Conservation (phyloP, 2,113 vertebrate species). For the Tringa solitaria region DNA sequence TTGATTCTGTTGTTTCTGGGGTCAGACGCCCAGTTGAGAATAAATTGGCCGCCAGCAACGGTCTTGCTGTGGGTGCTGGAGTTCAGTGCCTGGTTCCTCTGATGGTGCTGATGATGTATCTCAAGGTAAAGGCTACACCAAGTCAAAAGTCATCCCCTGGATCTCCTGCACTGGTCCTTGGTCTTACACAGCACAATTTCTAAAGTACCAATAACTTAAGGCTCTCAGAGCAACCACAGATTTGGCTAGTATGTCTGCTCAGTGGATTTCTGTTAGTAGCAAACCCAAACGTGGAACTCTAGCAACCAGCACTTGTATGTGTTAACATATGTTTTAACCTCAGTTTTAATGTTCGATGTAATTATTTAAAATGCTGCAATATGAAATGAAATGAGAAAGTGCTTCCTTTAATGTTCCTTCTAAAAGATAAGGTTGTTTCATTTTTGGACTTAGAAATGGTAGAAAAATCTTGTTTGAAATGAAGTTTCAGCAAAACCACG, state of each 20-base stretch:
- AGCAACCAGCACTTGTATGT: background rate
- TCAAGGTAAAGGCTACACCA: background rate
- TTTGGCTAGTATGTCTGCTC: background rate
- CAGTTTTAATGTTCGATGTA: background rate
- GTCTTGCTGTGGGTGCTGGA: rapidly evolving
- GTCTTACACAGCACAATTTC: background rate
- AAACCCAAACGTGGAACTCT: background rate
- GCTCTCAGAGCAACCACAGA: background rate
- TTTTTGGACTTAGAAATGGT: background rate
- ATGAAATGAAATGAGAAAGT: background rate
- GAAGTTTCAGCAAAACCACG: background rate
- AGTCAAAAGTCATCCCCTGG: background rate
- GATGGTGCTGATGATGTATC: rapidly evolving
- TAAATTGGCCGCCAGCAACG: background rate
- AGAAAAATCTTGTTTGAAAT: background rate
- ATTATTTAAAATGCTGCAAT: background rate
- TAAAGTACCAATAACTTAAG: background rate
- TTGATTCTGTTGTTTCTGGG: no score
- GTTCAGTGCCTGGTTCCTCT: background rate
- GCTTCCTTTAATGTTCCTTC: background rate
- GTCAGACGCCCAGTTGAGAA: background rate
- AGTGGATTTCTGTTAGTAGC: background rate
- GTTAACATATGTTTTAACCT: background rate
- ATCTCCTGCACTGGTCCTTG: no score
- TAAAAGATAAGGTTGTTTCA: background rate